Evolutionary conservation across 2,888 invertebrate genomes (phyloP).

Genomic region (Onthophagus sagittarius): DNA sequence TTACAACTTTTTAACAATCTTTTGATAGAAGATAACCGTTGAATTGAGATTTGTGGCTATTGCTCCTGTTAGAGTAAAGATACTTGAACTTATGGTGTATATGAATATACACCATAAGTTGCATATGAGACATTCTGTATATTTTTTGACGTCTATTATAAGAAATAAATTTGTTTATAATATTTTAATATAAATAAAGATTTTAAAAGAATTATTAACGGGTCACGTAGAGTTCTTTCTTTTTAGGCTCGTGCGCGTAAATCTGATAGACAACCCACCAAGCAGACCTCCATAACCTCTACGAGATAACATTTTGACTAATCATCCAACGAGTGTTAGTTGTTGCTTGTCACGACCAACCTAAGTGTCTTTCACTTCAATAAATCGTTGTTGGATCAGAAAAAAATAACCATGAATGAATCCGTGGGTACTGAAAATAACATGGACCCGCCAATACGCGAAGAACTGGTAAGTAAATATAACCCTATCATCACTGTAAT

Average conservation of each 20-base stretch:
- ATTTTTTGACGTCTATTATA: no score
- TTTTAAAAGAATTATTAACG: not conserved
- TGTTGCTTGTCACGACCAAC: slow-evolving; percentile 11
- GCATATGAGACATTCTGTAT: no score
- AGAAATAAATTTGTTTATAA: no score
- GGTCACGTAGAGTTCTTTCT: slow-evolving; percentile 4
- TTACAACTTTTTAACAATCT: no score
- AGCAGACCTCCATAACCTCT: slow-evolving; percentile 10
- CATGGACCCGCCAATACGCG: slow-evolving; percentile 14
- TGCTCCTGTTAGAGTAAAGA: no score
- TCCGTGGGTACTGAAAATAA: not conserved
- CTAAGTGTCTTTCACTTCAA: not conserved
- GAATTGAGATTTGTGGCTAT: no score
- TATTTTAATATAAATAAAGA: no score
- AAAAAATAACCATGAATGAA: slow-evolving; percentile 2
- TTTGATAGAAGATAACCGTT: no score
- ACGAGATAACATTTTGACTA: slow-evolving; percentile 8
- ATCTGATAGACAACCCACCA: slow-evolving; percentile 7
- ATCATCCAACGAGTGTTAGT: slow-evolving; percentile 7
- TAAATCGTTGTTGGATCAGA: not conserved
- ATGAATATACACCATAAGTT: no score
- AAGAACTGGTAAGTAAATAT: slow-evolving; percentile 22
- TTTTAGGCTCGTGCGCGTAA: slow-evolving; percentile 6
- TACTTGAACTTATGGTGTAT: no score
- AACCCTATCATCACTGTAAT: slow-evolving; percentile 14